These are phyloP conservation scores for Macroramphosus scolopax DNA, from an alignment of 2,797 vertebrate species.

Conservation along the genomic window DNA sequence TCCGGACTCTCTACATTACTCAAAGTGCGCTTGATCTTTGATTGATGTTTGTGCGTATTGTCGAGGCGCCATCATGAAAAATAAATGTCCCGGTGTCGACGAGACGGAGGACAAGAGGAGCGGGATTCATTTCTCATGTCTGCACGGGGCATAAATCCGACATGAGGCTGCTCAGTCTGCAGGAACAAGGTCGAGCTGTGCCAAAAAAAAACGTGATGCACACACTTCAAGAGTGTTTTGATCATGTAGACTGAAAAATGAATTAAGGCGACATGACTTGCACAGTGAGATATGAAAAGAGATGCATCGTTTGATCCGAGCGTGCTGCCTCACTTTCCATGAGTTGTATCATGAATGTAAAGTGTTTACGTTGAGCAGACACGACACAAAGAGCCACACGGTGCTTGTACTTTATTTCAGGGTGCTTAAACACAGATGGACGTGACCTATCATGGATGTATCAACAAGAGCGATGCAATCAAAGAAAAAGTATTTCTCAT, in stretches of 20 bases:
- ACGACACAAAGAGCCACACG: no score
- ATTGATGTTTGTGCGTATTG: slow-evolving; percentile 36
- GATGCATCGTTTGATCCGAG: neutral
- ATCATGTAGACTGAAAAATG: slow-evolving; percentile 22
- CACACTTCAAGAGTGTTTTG: slow-evolving; percentile 16
- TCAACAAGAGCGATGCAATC: no score
- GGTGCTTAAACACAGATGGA: no score
- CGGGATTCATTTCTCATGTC: slow-evolving; percentile 36
- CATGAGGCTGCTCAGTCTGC: slow-evolving; percentile 26
- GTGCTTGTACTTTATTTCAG: no score
- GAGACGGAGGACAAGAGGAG: slow-evolving; percentile 21
- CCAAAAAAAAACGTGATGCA: neutral
- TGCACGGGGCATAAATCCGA: slow-evolving; percentile 31
- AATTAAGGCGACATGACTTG: slow-evolving; percentile 20
- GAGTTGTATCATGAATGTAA: no score
- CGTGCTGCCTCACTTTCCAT: neutral
- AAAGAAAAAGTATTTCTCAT: no score
- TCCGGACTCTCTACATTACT: slow-evolving; percentile 1
- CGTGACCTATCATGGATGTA: no score
- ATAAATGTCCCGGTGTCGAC: slow-evolving; percentile 37
- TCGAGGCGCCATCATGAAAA: slow-evolving; percentile 40
- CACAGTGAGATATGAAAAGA: slow-evolving; percentile 1
- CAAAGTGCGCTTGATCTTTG: slow-evolving; percentile 10
- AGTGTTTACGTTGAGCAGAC: no score
- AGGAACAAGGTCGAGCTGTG: slow-evolving; percentile 27